phyloP scores from a whole-genome alignment of 2,113 vertebrate species.

The Pollimyrus isidori region DNA sequence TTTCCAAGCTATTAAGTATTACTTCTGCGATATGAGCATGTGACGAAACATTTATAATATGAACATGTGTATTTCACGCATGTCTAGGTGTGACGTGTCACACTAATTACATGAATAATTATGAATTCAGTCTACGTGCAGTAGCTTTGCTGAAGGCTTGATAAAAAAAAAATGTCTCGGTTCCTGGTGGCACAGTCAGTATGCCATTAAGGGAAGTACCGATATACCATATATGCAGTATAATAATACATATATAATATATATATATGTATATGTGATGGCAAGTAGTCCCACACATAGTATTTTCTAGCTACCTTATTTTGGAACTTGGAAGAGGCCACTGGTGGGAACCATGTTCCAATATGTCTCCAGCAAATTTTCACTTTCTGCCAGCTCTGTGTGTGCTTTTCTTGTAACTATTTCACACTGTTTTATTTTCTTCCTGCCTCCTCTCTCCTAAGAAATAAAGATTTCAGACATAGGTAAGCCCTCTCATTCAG shows the following conservation, averaged over 20 bases:
- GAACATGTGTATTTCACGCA: not conserved
- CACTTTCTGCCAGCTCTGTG: constrained; percentile 28
- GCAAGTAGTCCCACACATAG: constrained; percentile 26
- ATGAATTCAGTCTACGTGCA: not conserved
- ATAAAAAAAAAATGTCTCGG: constrained; percentile 26
- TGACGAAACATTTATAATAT: not conserved
- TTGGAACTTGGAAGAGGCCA: not conserved
- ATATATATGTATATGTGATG: constrained; percentile 7
- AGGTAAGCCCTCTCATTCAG: constrained; percentile 73
- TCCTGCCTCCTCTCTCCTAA: constrained; percentile 66
- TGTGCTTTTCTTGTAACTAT: constrained; percentile 32
- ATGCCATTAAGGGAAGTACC: constrained; percentile 35
- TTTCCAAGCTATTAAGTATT: not conserved
- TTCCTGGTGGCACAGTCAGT: constrained; percentile 43
- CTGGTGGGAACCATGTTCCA: not conserved
- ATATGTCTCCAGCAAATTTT: constrained; percentile 29
- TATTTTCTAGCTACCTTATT: constrained; percentile 25
- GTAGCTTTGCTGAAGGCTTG: constrained; percentile 14
- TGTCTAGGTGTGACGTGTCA: not conserved
- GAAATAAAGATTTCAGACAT: constrained; percentile 99
- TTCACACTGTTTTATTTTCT: constrained; percentile 35
- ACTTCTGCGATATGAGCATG: not conserved
- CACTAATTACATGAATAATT: not conserved
- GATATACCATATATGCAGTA: constrained; percentile 34
- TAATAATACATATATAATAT: no score